Evolutionary conservation across 2,888 invertebrate genomes (phyloP).

Genomic region (Lithophane socia): DNA sequence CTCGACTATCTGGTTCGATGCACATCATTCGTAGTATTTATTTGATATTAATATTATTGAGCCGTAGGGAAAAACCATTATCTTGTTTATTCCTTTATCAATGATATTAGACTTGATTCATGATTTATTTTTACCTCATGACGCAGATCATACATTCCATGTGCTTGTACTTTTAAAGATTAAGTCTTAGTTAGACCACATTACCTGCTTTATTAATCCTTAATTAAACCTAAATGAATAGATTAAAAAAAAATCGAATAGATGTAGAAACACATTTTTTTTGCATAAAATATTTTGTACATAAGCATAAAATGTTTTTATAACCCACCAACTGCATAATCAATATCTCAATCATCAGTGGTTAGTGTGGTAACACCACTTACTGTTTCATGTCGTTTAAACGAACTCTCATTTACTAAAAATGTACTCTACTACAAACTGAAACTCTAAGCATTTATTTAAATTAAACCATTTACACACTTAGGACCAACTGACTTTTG

Average conservation of each 20-base stretch:
- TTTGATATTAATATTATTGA: not conserved
- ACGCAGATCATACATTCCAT: not conserved
- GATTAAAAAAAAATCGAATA: not conserved
- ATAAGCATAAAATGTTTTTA: too few species aligned
- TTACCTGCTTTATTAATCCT: not conserved
- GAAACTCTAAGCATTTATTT: not conserved
- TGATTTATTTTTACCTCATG: slow-evolving; percentile 10
- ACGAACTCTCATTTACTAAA: not conserved
- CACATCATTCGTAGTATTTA: slow-evolving; percentile 22
- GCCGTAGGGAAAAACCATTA: slow-evolving; percentile 1
- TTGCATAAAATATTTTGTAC: not conserved
- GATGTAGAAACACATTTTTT: not conserved
- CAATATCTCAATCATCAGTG: not conserved
- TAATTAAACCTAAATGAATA: not conserved
- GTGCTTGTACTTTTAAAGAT: not conserved
- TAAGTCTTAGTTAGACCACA: not conserved
- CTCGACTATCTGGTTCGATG: slow-evolving; percentile 8
- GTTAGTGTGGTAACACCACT: not conserved
- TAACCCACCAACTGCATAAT: too few species aligned
- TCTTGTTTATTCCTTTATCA: slow-evolving; percentile 25
- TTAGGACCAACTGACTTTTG: too few species aligned
- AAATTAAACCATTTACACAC: too few species aligned
- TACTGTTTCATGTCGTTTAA: not conserved
- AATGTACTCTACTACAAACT: too few species aligned
- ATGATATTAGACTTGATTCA: slow-evolving; percentile 18